Percentiles rank a stretch among this genome's conserved stretches.
phyloP scores from a whole-genome alignment of 2,113 vertebrate species.

The Hippocampus barbouri region DNA sequence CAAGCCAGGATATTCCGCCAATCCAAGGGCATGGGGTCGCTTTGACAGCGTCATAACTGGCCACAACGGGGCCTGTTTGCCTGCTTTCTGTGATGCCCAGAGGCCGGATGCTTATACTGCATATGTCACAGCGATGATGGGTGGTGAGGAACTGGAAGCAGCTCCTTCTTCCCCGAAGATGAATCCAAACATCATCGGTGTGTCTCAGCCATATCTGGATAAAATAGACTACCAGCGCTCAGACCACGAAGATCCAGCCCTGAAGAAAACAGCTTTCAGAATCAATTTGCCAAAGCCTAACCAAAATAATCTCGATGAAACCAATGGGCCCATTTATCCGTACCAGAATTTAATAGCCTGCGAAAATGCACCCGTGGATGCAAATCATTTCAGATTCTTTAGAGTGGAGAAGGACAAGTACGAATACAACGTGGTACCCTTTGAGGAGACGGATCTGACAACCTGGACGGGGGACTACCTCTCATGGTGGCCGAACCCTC shows the following conservation, averaged over 20 bases:
- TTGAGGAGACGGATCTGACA: slow-evolving; percentile 84
- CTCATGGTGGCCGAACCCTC: slow-evolving; percentile 97
- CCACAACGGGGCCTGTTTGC: slow-evolving; percentile 89
- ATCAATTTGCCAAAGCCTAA: slow-evolving; percentile 91
- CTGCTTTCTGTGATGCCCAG: slow-evolving; percentile 86
- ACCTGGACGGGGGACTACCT: slow-evolving; percentile 91
- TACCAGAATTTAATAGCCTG: slow-evolving; percentile 83
- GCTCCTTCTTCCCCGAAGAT: slow-evolving; percentile 85
- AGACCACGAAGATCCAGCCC: slow-evolving; percentile 82
- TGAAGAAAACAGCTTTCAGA: slow-evolving; percentile 90
- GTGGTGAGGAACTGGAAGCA: slow-evolving; percentile 91
- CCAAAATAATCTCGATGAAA: slow-evolving; percentile 80
- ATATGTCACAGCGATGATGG: slow-evolving; percentile 84
- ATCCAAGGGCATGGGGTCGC: slow-evolving; percentile 92
- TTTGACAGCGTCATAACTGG: slow-evolving; percentile 96
- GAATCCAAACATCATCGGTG: slow-evolving; percentile 80
- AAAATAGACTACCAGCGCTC: slow-evolving; percentile 85
- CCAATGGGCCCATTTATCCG: slow-evolving; percentile 86
- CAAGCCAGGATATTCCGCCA: slow-evolving; percentile 81
- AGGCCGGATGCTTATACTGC: slow-evolving; percentile 86
- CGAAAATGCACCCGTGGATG: slow-evolving; percentile 78
- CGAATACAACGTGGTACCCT: slow-evolving; percentile 94
- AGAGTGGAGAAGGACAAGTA: slow-evolving; percentile 92
- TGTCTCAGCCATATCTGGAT: slow-evolving; percentile 87
- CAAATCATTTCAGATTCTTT: slow-evolving; percentile 92